phyloP scores from a whole-genome alignment of 1,140 invertebrate genomes.

The Aphis craccivora region DNA sequence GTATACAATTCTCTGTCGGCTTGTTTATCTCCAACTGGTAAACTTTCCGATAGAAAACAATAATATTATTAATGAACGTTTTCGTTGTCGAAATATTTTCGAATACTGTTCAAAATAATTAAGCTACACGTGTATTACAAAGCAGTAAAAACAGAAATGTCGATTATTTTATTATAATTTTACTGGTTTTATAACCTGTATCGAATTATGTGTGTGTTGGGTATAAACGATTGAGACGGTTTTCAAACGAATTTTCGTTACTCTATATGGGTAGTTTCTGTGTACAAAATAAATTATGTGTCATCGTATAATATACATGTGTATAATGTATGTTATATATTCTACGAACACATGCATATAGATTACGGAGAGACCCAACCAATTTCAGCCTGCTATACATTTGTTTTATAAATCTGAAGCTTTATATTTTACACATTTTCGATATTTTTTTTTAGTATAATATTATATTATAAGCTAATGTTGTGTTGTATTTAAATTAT shows the following conservation, averaged over 20 bases:
- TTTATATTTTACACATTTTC: background rate
- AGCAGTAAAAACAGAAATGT: background rate
- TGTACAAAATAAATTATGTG: background rate
- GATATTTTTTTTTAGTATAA: too few species aligned
- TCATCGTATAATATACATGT: background rate
- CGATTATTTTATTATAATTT: background rate
- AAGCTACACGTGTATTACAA: background rate
- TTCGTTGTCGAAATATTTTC: too few species aligned
- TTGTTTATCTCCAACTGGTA: background rate
- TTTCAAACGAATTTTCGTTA: background rate
- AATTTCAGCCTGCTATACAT: background rate
- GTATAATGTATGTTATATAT: background rate
- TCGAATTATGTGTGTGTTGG: background rate
- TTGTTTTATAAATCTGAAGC: background rate
- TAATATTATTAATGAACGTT: too few species aligned
- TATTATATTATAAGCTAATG: too few species aligned
- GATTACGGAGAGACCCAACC: background rate
- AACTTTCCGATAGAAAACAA: too few species aligned
- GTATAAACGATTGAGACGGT: background rate
- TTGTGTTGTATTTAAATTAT: background rate
- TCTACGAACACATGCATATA: background rate
- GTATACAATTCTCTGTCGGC: background rate
- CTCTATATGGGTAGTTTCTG: background rate
- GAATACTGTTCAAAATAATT: too few species aligned
- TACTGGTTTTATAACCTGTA: background rate